A percentile compares a stretch with the other conserved stretches of the same genome.
These are phyloP conservation scores for Caenorhabditis sp. DNA, from an alignment of 2,888 invertebrate species.

Conservation along the genomic window DNA sequence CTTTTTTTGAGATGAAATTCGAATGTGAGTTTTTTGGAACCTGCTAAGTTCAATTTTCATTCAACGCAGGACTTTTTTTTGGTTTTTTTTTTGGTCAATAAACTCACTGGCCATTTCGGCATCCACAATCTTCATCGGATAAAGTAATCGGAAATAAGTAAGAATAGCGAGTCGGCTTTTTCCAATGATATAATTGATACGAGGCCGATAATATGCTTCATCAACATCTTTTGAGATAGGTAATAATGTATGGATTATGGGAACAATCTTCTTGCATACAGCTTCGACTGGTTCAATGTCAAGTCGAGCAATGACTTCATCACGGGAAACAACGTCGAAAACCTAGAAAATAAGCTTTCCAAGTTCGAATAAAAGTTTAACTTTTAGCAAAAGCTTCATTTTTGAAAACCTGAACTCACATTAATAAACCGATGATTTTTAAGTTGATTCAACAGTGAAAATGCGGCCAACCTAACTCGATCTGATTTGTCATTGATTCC, in stretches of 20 bases:
- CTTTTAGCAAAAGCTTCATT: not conserved
- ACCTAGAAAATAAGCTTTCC: slow-evolving; percentile 25
- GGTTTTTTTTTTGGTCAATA: too few relatives aligned
- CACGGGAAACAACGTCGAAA: slow-evolving; percentile 28
- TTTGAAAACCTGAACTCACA: slow-evolving; percentile 6
- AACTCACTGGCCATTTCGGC: slow-evolving; percentile 5
- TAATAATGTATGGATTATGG: slow-evolving; percentile 19
- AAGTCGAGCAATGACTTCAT: slow-evolving; percentile 30
- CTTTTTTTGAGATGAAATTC: too few relatives aligned
- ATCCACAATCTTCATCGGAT: slow-evolving; percentile 27
- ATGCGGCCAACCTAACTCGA: slow-evolving; percentile 24
- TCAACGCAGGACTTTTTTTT: too few relatives aligned
- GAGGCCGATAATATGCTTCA: slow-evolving; percentile 22
- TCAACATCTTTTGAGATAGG: slow-evolving; percentile 21
- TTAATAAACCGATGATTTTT: slow-evolving; percentile 34
- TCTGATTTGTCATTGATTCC: slow-evolving; percentile 40
- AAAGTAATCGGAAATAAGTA: slow-evolving; percentile 31
- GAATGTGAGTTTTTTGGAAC: too few relatives aligned
- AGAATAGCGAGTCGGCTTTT: slow-evolving; percentile 26
- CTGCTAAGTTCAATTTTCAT: too few relatives aligned
- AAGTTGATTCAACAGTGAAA: slow-evolving; percentile 10
- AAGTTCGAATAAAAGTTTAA: too few relatives aligned
- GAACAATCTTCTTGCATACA: slow-evolving; percentile 31
- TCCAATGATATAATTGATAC: slow-evolving; percentile 23
- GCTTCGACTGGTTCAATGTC: slow-evolving; percentile 43